Base-by-base conservation (phyloP, 2,888 invertebrate species). In the Neuroscelio doddi region DNA sequence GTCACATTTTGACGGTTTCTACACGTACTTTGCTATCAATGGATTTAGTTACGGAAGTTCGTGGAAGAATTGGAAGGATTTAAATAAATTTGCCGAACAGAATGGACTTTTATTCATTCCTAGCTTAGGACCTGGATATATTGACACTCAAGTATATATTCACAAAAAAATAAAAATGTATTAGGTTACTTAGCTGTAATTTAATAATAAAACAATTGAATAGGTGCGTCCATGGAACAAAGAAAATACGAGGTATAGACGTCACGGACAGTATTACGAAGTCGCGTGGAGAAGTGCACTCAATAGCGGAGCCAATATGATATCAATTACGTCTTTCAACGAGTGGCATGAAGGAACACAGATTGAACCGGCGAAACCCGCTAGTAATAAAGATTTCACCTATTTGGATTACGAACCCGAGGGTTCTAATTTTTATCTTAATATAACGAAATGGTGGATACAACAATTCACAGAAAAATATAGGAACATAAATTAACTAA, bases 281-380 rank as follows among this genome's bases (percentile, higher is more conserved):
- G 87, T 87, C 0, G 88, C 88, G 0, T 90, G 90, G 88, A 84
- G 87, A 46, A 87, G 87, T 27, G 91, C 90, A 0, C 80, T 91
- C 8, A 84, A 86, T 4, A 86, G 87, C 39, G 86, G 86, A 15
- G 87, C 89, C 7, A 85, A 86, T 50, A 86, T 89, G 49, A 84
- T 92, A 10, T 89, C 89, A 7, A 88, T 92, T 53, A 91, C 91
- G 32, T 91, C 91, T 56, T 92, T 91, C 77, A 92, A 92, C 78
- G 91, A 92, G 77, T 92, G 92, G 91, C 90, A 90, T 70, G 91
- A 91, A 80, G 92, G 92, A 3, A 91, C 91, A 7, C 92, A 92
- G 83, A 91, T 92, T 52, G 92, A 92, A 79, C 89, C 90, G 32
- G 91, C 89, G 0, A 80, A 86, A 12, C 79, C 86, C 1, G 87